Evolutionary conservation across 1,140 invertebrate species (phyloP), one percentile per base, ranked within the genome.

Genomic region (Zaprionus kolodkinae): DNA sequence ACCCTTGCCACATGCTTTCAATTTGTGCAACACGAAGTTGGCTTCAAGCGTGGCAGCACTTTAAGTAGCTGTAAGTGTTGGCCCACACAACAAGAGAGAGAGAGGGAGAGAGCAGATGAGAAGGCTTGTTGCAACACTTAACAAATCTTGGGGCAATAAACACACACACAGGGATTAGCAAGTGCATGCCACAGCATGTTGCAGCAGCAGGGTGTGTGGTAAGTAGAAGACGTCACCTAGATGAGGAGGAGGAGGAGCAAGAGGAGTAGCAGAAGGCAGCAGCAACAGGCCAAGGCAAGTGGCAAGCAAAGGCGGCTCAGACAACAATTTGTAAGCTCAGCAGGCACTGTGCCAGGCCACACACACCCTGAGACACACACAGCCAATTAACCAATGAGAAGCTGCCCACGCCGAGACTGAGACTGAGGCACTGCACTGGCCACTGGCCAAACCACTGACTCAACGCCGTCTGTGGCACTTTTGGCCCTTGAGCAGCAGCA

Each of bases 131-230:
- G 65, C 45, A 62, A 56, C 78, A 79, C 78, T 79, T 79, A 73
- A 79, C 78, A 77, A 77, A 78, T 77, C 75, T 77, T 77, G 60
- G 52, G 61, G 75, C 75, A 64, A 77, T 77, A 80, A 78, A 76
- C 69, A 67, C 33, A 35, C 25, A 56, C 45, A 65, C 68, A 65
- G 65, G 57, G 57, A 57, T 64, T 71, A 56, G 69, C 68, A 43
- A 56, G 35, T 65, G 67, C 61, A 63, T 54, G 67, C 66, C 15
- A 12, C 36, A 21, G 45, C 30, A 38, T 13, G 45, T 17, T 43
- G 60, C 60, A 35, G 33, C 56, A 57, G 57, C 56, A 55, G 55
- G 55, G n/a, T 50, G 62, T 11, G 57, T 10, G 15, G 45, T 67
- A 77, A 73, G 70, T 45, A 68, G 69, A 72, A 79, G 69, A 64